These are phyloP conservation scores for Butastur rufipennis DNA, from an alignment of 2,113 vertebrate genomes.

Conservation along the genomic window DNA sequence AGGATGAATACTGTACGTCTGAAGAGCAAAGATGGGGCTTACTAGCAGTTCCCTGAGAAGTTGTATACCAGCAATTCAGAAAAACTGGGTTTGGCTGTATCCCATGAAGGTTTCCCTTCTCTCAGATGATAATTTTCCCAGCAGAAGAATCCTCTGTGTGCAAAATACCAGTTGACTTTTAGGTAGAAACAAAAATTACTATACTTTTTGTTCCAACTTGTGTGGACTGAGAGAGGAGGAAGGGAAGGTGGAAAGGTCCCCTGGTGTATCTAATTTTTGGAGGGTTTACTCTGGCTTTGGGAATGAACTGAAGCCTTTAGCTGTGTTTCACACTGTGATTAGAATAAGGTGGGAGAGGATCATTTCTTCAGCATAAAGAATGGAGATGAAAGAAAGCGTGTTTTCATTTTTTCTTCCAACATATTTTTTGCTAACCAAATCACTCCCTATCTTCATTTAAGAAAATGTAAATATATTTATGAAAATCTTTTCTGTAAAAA, in stretches of 20 bases:
- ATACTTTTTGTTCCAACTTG: neutral
- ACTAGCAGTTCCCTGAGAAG: neutral
- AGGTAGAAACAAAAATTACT: neutral
- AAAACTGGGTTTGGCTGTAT: neutral
- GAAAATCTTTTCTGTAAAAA: neutral
- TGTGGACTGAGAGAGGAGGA: neutral
- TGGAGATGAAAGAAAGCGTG: neutral
- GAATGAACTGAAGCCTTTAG: neutral
- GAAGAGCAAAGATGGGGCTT: neutral
- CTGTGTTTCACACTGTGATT: neutral
- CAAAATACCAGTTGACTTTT: neutral
- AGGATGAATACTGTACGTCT: neutral
- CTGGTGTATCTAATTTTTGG: neutral
- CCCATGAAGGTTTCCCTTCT: neutral
- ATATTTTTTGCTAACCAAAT: neutral
- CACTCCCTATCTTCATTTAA: neutral
- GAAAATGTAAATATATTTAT: neutral
- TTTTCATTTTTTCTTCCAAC: neutral
- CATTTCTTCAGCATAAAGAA: neutral
- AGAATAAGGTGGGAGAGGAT: neutral
- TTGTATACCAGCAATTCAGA: neutral
- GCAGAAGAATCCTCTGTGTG: neutral
- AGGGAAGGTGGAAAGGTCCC: accelerated
- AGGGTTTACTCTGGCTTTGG: neutral
- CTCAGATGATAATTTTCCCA: neutral